Evolutionary conservation across 2,888 invertebrate species (phyloP), one percentile per base, ranked within the genome.

Genomic region (Yponomeuta cagnagella): DNA sequence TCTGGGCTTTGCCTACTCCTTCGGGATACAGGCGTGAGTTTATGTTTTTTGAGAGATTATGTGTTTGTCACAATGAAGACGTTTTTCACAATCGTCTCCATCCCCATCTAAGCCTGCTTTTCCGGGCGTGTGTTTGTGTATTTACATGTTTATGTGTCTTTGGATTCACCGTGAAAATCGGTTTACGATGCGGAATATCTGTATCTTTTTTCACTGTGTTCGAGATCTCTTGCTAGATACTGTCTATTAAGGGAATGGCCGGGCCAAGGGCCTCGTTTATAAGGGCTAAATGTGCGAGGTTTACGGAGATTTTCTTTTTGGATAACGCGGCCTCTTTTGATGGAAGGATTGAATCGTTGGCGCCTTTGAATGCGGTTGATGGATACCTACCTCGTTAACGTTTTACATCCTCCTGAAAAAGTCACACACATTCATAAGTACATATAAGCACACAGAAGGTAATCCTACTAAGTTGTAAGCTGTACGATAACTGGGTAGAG

Each of bases 241-340:
- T 83, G 85, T 88, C 87, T 89, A 88, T 91, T 89, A 90, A 90
- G 85, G 82, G 87, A 88, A 82, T 85, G 87, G 83, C 82, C 78
- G 52, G 77, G 74, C 77, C 74, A 76, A 71, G 48, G 30, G 73
- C 67, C 33, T 65, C 52, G 12, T 58, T 63, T 70, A 66, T 52
- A 70, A 52, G 9, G 67, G 70, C 58, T 37, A 70, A 63, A 70
- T 23, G 70, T 10, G 12, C 52, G 68, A n/a, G 43, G 15, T 48
- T 48, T 68, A n/a, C 68, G 12, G 23, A 23, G 48, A 48, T 68
- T 68, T 37, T 10, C 43, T 43, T n/a, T 37, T 68, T 68, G 43
- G n/a, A 43, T 68, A 23, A 37, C 10, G 68, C 33, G 52, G 52
- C 3, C 52, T 52, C 52, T 58, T 58, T 58, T 58, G 15, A 58